phyloP scores from a whole-genome alignment of 2,113 vertebrate species.

The Dolichotis patagonum region DNA sequence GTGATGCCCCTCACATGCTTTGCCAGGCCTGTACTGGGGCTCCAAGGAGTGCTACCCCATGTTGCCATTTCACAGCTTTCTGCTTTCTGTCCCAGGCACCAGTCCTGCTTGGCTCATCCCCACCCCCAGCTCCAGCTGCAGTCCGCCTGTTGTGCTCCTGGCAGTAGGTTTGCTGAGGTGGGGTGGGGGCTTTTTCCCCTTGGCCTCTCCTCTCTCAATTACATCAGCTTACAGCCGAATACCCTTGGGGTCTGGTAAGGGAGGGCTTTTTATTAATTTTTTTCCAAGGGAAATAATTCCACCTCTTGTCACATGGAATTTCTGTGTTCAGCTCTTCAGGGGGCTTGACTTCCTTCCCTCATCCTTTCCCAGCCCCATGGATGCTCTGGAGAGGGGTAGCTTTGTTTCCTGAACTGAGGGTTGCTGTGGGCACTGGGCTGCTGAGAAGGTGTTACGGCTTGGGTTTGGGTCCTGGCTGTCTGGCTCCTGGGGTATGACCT shows the following conservation, averaged over 20 bases:
- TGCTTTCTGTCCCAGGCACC: conserved; percentile 32
- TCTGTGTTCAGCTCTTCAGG: conserved; percentile 55
- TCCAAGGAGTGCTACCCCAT: not conserved
- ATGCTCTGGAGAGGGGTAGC: not conserved
- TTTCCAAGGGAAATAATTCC: conserved; percentile 74
- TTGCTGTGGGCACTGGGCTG: not conserved
- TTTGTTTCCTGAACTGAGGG: not conserved
- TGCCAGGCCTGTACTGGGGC: not conserved
- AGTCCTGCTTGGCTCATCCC: conserved; percentile 25
- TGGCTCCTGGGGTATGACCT: not conserved
- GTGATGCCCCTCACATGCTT: not conserved
- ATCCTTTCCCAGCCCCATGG: not conserved
- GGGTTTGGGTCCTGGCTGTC: not conserved
- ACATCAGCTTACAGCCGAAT: conserved; percentile 64
- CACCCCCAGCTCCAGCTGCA: conserved; percentile 59
- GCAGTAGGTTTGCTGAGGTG: conserved; percentile 12
- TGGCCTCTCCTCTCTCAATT: conserved; percentile 68
- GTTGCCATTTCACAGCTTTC: not conserved
- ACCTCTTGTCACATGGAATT: conserved; percentile 57
- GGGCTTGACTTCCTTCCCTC: conserved; percentile 45
- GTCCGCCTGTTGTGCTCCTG: conserved; percentile 56
- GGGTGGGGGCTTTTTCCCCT: conserved; percentile 3
- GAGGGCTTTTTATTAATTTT: conserved; percentile 71
- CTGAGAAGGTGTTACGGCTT: not conserved
- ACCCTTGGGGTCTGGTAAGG: conserved; percentile 57